Base-by-base conservation (phyloP, 1,140 invertebrate species). In the Penaeus chinensis region DNA sequence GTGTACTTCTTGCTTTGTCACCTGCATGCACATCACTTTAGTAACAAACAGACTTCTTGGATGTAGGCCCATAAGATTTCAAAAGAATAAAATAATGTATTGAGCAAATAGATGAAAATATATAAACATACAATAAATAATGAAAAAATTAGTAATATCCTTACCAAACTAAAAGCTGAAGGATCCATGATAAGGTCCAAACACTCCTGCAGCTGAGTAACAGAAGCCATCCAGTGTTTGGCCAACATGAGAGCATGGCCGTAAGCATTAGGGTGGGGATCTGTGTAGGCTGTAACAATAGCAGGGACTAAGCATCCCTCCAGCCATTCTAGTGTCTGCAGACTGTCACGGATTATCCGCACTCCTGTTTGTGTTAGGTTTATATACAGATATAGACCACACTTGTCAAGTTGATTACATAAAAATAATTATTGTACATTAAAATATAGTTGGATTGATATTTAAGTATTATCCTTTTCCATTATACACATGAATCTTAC, bases 171-270 rank as follows among this genome's bases (percentile, higher is more conserved):
- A 61, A 85, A 85, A 62, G 83, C 83, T 62, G 71, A 60, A 42
- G 83, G 83, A 63, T 85, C 83, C 83, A 85, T 78, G 47, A 85
- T 85, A 37, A 27, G 18, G 54, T 85, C 74, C 32, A 85, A 71
- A 78, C 54, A 63, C 24, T 78, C 74, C 27, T 74, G 60, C 22
- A 85, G 83, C 32, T 42, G 42, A 32, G 13, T 42, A 8, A 85
- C 74, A 42, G 74, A 27, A n/a, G 24, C 61, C 11, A 27, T n/a
- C 83, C 83, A 85, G 27, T 85, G 83, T 22, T 42, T 27, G 24
- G 62, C 71, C 32, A 85, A 37, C 69, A 85, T 74, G 37, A n/a
- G 54, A 27, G 83, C 83, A 62, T 78, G 83, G 20, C 71, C 71
- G n/a, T 63, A 19, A 37, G 69, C 61, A 76, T 74, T 54, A 22